A percentile compares a stretch with the other conserved stretches of the same genome.
These are phyloP conservation scores for Phrynocephalus versicolor DNA, from an alignment of 2,113 vertebrate genomes.

Conservation along the genomic window DNA sequence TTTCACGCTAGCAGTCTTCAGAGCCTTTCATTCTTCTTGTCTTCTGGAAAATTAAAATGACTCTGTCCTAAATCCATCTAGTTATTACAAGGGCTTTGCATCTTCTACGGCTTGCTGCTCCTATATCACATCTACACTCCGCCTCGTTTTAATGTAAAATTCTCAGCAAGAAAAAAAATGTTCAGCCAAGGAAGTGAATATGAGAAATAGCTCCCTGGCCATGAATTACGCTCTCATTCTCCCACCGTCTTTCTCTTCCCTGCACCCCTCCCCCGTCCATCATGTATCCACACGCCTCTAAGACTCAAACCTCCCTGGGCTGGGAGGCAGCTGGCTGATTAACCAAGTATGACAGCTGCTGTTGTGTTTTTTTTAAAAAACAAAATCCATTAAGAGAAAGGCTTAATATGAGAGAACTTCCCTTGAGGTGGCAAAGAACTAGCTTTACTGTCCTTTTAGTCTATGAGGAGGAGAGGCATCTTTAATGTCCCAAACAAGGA, in stretches of 20 bases:
- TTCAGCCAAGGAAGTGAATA: slow-evolving; percentile 31
- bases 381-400: slow-evolving; percentile 46
- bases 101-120: slow-evolving; percentile 27
- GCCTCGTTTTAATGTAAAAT: slow-evolving; percentile 34
- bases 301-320: background rate
- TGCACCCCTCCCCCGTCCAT: background rate
- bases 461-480: background rate
- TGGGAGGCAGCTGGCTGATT: slow-evolving; percentile 21
- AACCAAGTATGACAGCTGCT: slow-evolving; percentile 36
- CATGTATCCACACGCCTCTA: background rate
- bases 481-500: background rate
- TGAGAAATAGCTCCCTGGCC: slow-evolving; percentile 41
- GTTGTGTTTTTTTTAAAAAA: slow-evolving; percentile 25
- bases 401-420: slow-evolving; percentile 35
- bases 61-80: slow-evolving; percentile 19
- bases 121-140: background rate
- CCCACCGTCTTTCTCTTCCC: background rate
- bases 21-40: slow-evolving; percentile 6
- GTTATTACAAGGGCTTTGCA: slow-evolving; percentile 15
- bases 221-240: background rate
- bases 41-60: slow-evolving; percentile 48
- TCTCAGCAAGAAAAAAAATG: slow-evolving; percentile 37
- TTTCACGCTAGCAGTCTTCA: background rate
- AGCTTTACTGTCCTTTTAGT: slow-evolving; percentile 1
- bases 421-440: slow-evolving; percentile 31